Base-by-base conservation (phyloP, 2,888 invertebrate species). In the Ochlodes sylvanus region DNA sequence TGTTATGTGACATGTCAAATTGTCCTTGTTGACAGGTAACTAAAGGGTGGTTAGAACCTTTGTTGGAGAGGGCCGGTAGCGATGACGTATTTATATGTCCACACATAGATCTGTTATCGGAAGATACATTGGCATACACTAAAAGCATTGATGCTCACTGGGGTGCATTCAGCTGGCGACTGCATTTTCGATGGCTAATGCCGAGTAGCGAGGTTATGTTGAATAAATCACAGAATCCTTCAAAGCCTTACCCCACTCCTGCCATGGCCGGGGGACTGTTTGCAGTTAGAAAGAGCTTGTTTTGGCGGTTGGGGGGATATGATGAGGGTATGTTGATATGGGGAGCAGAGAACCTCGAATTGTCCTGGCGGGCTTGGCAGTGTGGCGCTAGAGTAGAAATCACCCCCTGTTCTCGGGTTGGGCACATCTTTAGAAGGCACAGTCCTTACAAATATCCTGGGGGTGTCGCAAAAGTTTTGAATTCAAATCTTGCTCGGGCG, bases 91-190 rank as follows among this genome's bases (percentile, higher is more conserved):
- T 93, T 73, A 88, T 93, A 54, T 93, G 93, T 70, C 93, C 93
- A 0, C 92, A 92, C 73, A 93, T 93, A 68, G 93, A 93, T 71
- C 81, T 99, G 17, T 97, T 99, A 56, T 98, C 98, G 71, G 98
- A 99, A 81, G 98, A 99, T 77, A 98, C 98, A 2, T 97, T 99
- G 78, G 98, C 98, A 42, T 99, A 99, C 84, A 97, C 97, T 2
- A 97, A 98, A 79, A 98, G 98, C 70, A 98, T 98, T 74, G 99
- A 99, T 85, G 95, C 99, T 58, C 99, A 99, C 79, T 98, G 98
- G 97, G 99, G 99, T 4, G 99, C 98, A 0, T 99, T 99, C 86
- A 99, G 99, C 86, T 99, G 99, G 99, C 97, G 98, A 75, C 93
- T 99, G 15, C 99, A 99, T 83, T 99, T 97, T 79, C 94, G 97